Base-by-base conservation (phyloP, 2,113 vertebrate genomes). In the Amazona vittata region DNA sequence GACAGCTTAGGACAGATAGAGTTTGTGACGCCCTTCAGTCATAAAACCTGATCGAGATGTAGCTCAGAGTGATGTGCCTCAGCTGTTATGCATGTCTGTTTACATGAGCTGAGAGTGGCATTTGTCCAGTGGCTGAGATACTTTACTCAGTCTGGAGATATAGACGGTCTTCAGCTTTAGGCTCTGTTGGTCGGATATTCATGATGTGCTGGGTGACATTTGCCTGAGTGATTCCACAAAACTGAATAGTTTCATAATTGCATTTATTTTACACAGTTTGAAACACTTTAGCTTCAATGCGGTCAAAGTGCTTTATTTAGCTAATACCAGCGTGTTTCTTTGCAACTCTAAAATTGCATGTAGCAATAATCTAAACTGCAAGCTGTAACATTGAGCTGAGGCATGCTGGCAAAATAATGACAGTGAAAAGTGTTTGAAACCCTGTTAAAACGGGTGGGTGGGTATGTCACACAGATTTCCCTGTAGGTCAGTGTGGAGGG, bases 241-340 rank as follows among this genome's bases (percentile, higher is more conserved):
- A 94, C 60, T 37, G 43, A 89, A 7, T 46, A 76, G 83, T 96
- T 96, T 94, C 95, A 91, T 35, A 89, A 91, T 37, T 87, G 70
- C 69, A 84, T 91, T 92, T 96, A 60, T 82, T 94, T 82, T 89
- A 75, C 80, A 63, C 50, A 50, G 57, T 89, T 94, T 93, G 92
- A 92, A 91, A 93, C 39, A 41, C 63, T 96, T 91, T 18, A 79
- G 31, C 94, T 96, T 95, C 86, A 80, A 94, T 96, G 74, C 86
- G 65, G 83, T 82, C 52, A n/a, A 68, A 91, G 73, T 17, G n/a
- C 55, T 92, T 89, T n/a, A 81, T 91, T 91, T 96, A 95, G 60
- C 22, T 75, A 71, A 89, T 39, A 87, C 29, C 46, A 46, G 13
- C 11, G 46, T 43, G 37, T n/a, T 91, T 44, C 87, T 91, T 29